Base-by-base conservation (phyloP, 1,140 invertebrate genomes). In the Cyrtorhinus lividipennis region DNA sequence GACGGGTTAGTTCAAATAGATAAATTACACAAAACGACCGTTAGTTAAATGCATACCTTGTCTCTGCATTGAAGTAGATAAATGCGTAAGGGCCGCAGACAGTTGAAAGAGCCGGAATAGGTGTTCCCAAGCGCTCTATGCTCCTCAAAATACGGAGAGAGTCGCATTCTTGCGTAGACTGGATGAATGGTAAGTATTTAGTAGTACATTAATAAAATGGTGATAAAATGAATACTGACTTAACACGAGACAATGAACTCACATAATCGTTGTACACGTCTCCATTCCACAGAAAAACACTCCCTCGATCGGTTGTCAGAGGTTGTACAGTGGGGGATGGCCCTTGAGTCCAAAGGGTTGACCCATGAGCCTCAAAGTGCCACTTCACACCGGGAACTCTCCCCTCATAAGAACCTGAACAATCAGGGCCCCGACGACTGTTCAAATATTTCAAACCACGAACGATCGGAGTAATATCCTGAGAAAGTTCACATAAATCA, bases 81-180 rank as follows among this genome's bases (percentile, higher is more conserved):
- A 95, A 81, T 65, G 88, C 81, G 75, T 84, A 94, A 44, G 93
- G 92, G 18, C 92, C 93, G 67, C 86, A 76, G 2, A 94, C 72
- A 63, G 72, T 68, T 62, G 69, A 66, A 44, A 88, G 24, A 24
- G 24, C 18, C 20, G 22, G 68, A 1, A 76, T 69, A 24, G 77
- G 53, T 26, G 85, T 59, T 44, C 57, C 27, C 63, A 61, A 61
- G 57, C 18, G 26, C 25, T 67, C 59, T 1, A 64, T 59, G 22
- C 27, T 56, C 20, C 30, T 45, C 24, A 64, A 58, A 18, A 66
- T 59, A 18, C 69, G 38, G 64, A 69, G 38, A 20, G 77, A 79
- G 67, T 80, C 78, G 56, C 74, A 74, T 62, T 62, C 64, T 38
- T 38, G 25, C 18, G 45, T 56, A 62, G 20, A 59, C n/a, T 44